phyloP scores from a whole-genome alignment of 1,140 invertebrate species.

The Episyrphus balteatus region DNA sequence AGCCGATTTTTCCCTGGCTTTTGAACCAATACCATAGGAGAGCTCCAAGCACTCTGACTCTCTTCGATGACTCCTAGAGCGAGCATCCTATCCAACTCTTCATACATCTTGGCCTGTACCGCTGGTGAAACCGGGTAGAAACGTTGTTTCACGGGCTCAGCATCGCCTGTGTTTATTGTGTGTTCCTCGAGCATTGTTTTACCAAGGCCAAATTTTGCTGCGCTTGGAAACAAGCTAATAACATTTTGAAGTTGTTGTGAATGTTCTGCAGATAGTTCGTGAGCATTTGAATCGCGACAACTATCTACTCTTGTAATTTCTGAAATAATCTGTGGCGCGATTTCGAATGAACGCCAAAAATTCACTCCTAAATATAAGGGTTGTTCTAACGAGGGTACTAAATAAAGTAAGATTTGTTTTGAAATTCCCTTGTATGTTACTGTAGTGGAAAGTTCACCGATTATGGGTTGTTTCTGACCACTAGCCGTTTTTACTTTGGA shows the following conservation, averaged over 20 bases:
- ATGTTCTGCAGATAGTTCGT: background rate
- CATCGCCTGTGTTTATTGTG: too few relatives aligned
- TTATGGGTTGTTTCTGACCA: too few relatives aligned
- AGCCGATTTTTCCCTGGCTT: constrained; percentile 8
- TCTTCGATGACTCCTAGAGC: constrained; percentile 30
- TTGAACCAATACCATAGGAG: constrained; percentile 26
- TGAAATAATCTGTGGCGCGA: constrained; percentile 1
- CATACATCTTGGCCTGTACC: too few relatives aligned
- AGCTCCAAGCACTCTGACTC: constrained; percentile 30
- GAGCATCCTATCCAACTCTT: too few relatives aligned
- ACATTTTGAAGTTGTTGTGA: background rate
- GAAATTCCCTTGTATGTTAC: background rate
- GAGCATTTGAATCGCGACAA: background rate
- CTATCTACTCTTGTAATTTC: background rate
- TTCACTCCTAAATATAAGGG: constrained; percentile 2
- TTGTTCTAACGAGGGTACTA: constrained; percentile 3
- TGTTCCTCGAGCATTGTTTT: background rate
- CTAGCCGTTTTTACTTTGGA: constrained; percentile 1
- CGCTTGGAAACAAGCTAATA: constrained; percentile 12
- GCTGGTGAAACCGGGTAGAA: constrained; percentile 6
- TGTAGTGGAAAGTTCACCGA: background rate
- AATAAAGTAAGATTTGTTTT: background rate
- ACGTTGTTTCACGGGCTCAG: background rate
- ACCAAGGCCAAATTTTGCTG: constrained; percentile 12
- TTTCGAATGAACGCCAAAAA: constrained; percentile 7